Evolutionary conservation across 2,888 invertebrate genomes (phyloP).

Genomic region (Morinoia aosen): DNA sequence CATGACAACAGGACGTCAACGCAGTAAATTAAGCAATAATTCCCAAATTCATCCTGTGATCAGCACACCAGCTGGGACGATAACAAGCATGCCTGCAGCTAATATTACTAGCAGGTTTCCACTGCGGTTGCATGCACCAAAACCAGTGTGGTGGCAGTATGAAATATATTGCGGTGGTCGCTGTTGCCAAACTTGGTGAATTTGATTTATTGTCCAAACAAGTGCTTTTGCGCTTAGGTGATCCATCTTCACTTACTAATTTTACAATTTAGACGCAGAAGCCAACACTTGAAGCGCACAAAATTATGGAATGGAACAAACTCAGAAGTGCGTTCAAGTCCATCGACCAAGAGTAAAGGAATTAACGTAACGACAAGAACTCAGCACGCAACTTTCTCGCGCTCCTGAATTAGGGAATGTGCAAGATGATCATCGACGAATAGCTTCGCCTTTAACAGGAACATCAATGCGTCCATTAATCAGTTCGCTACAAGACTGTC

Average conservation of each 20-base stretch:
- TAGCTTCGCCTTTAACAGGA: not conserved
- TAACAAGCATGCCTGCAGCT: too few species aligned
- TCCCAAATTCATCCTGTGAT: too few species aligned
- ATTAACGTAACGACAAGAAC: not conserved
- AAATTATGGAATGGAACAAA: not conserved
- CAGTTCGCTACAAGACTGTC: not conserved
- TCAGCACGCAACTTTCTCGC: not conserved
- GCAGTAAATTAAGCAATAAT: too few species aligned
- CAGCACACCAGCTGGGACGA: too few species aligned
- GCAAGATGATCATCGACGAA: conserved; percentile 17
- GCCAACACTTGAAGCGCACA: not conserved
- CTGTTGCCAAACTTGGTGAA: not conserved
- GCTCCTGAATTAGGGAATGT: not conserved
- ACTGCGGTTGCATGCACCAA: not conserved
- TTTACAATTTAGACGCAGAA: not conserved
- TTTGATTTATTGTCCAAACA: not conserved
- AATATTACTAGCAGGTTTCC: not conserved
- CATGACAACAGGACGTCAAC: too few species aligned
- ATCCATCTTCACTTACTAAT: not conserved
- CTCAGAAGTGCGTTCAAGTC: not conserved
- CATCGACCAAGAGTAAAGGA: not conserved
- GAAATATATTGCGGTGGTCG: not conserved
- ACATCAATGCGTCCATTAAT: not conserved
- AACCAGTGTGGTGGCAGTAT: not conserved
- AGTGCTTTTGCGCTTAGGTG: not conserved